Evolutionary conservation across 2,888 invertebrate species (phyloP).

Genomic region (Pinctada fucata): DNA sequence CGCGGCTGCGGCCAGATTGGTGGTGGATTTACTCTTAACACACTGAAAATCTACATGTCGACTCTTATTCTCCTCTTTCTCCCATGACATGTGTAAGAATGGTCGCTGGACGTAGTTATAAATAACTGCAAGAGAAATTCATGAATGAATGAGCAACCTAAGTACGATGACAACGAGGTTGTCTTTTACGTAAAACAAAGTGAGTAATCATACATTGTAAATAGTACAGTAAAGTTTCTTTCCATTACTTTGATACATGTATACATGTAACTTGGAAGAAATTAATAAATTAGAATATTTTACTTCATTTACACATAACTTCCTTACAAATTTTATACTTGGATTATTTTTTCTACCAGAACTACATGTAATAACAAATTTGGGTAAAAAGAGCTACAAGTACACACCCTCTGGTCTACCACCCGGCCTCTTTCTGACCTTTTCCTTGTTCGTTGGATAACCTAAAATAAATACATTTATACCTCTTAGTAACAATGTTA

Average conservation of each 20-base stretch:
- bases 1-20: constrained; percentile 93
- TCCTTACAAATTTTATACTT: too few species aligned
- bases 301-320: too few species aligned
- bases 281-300: too few species aligned
- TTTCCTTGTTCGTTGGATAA: constrained; percentile 99
- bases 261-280: too few species aligned
- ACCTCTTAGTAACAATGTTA: neutral
- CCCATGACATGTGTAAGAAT: constrained; percentile 99
- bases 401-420: constrained; percentile 87
- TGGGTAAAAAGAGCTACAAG: too few species aligned
- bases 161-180: neutral
- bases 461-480: constrained; percentile 76
- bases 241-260: too few species aligned
- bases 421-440: constrained; percentile 95
- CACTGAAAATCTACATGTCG: constrained; percentile 99
- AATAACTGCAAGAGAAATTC: constrained; percentile 82
- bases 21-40: constrained; percentile 97
- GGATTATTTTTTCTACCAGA: too few species aligned
- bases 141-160: neutral
- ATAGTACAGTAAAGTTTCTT: neutral
- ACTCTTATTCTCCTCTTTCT: constrained; percentile 99
- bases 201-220: neutral
- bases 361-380: too few species aligned
- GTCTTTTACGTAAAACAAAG: neutral
- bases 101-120: constrained; percentile 99